Evolutionary conservation across 2,113 vertebrate genomes (phyloP).

Genomic region (Microcebus murinus): DNA sequence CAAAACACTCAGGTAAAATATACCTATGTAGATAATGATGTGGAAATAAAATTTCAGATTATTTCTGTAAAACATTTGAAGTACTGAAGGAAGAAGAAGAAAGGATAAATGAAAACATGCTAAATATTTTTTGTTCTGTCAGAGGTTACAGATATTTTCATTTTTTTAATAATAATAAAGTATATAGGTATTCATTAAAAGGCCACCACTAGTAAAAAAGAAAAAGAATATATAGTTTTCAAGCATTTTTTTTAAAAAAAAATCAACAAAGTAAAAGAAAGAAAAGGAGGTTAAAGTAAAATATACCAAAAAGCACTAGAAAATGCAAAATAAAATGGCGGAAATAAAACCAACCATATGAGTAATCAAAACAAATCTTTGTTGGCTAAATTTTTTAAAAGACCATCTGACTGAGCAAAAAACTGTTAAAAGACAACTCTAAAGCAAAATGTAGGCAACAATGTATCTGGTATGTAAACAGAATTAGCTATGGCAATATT

Average conservation of each 20-base stretch:
- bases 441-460: not conserved
- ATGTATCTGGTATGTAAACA: not conserved
- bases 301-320: not conserved
- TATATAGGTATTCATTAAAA: not conserved
- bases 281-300: not conserved
- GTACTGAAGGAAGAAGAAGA: not conserved
- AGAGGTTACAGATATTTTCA: not conserved
- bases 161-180: not conserved
- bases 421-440: not conserved
- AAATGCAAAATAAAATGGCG: not conserved
- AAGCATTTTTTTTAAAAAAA: not conserved
- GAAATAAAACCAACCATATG: not conserved
- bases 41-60: constrained; percentile 11
- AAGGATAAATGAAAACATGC: not conserved
- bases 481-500: not conserved
- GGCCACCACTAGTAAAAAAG: not conserved
- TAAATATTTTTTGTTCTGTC: not conserved
- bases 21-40: not conserved
- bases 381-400: not conserved
- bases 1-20: not conserved
- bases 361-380: not conserved
- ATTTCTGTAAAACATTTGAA: not conserved
- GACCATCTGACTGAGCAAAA: not conserved
- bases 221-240: not conserved
- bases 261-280: not conserved